Base-by-base conservation (phyloP, 2,888 invertebrate genomes). In the Agelastica alni region DNA sequence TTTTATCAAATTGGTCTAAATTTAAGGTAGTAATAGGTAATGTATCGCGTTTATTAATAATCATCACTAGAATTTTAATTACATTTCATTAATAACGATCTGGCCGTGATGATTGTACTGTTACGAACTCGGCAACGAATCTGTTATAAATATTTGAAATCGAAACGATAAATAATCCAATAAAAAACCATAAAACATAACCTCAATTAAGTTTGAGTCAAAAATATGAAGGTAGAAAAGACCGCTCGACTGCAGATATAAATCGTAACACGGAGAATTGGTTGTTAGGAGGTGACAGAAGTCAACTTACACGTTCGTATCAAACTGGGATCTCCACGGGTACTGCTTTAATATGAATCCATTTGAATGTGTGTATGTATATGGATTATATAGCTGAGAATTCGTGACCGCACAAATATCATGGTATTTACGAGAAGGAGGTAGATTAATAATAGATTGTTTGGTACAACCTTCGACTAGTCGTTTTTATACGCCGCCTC, bases 281-380 rank as follows among this genome's bases (percentile, higher is more conserved):
- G 63, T 65, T 66, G 67, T 66, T 65, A 62, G 56, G 48, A 66
- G 67, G 67, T 68, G 67, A 66, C 66, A 66, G 67, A 64, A 68
- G 64, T 62, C 62, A 62, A 61, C 62, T 62, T 63, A 62, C 63
- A 61, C 56, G 60, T 58, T 59, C 60, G 58, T 66, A 64, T 66
- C 66, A 64, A 63, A 65, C 66, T 59, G 66, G 41, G 65, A 67
- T 66, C 66, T 64, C 66, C 47, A 58, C 63, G 60, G 65, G 65
- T 59, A 59, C 62, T 56, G 62, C 62, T 67, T 63, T 67, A 65
- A 68, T 68, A 65, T 66, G 63, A 65, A 63, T 67, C 63, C 65
- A 68, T 66, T 68, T 65, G 63, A 66, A 68, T 66, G 64, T 45
- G 45, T 34, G 34, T n/a, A n/a, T 45, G 37, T 64, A 62, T 62